Evolutionary conservation across 2,888 invertebrate species (phyloP), one percentile per base, ranked within the genome.

Genomic region (Sinohyriopsis cumingii): DNA sequence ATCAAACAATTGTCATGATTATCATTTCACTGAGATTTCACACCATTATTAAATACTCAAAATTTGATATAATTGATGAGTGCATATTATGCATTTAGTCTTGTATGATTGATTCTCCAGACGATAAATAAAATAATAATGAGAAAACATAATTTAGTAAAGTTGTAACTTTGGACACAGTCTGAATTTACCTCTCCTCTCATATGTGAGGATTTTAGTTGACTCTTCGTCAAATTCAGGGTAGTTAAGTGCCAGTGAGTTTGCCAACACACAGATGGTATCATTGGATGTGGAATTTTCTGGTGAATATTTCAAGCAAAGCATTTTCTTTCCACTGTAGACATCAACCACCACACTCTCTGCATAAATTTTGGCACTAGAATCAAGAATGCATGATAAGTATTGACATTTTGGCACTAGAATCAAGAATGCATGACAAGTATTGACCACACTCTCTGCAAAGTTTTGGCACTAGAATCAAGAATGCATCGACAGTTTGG

Each of bases 271-370:
- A 73, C 77, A 73, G 63, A 82, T 54, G 15, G 74, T 74, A n/a
- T 68, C 72, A 68, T 84, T 83, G 12, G 68, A 71, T 19, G 75
- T 71, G 15, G 65, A 71, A 33, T 78, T 80, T 24, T 79, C 71
- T 9, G 77, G 77, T 6, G 84, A 84, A 65, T 83, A 85, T 60
- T 84, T 83, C 60, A 86, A 63, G 0, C 77, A 81, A 67, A 84
- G 55, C 33, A 67, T 72, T 65, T 75, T 65, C 53, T 80, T 75
- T 59, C 77, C 82, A 24, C 70, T 63, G 57, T 80, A 79, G 18
- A 81, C 73, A 28, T 84, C 80, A 15, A 80, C 81, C 15, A 86
- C 74, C 24, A 84, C 71, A 67, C 82, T 80, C 63, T 86, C 85
- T 9, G 81, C 83, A 75, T 78, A 83, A 28, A 73, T 73, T 54